phyloP scores from a whole-genome alignment of 2,888 invertebrate species.

The Latrodectus hesperus region DNA sequence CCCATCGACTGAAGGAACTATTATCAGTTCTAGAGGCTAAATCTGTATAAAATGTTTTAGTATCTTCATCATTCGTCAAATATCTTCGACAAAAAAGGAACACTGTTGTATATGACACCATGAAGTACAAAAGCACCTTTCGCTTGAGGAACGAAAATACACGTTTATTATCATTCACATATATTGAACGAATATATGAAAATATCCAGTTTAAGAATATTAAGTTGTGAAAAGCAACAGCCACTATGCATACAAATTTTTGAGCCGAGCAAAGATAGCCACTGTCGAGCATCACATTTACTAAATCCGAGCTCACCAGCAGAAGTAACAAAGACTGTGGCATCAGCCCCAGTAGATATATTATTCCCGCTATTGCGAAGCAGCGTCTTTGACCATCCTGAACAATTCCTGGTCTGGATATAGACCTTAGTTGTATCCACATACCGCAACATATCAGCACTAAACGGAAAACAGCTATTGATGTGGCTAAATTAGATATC shows the following conservation, averaged over 20 bases:
- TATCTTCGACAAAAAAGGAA: slow-evolving; percentile 18
- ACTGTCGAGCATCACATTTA: slow-evolving; percentile 33
- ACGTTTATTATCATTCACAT: background rate
- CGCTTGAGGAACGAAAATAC: background rate
- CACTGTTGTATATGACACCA: slow-evolving; percentile 17
- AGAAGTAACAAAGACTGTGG: slow-evolving; percentile 44
- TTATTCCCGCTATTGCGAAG: slow-evolving; percentile 37
- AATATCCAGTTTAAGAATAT: slow-evolving; percentile 46
- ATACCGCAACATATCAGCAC: slow-evolving; percentile 41
- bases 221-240: slow-evolving; percentile 29
- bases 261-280: slow-evolving; percentile 45
- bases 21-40: slow-evolving; percentile 29
- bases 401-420: background rate
- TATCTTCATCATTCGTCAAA: slow-evolving; percentile 16
- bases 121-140: slow-evolving; percentile 4
- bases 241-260: slow-evolving; percentile 33
- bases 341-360: slow-evolving; percentile 47
- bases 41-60: slow-evolving; percentile 25
- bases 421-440: slow-evolving; percentile 22
- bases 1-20: slow-evolving; percentile 12
- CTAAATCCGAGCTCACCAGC: slow-evolving; percentile 22
- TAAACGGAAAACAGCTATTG: slow-evolving; percentile 43
- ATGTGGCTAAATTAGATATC: slow-evolving; percentile 36
- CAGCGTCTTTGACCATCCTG: slow-evolving; percentile 19
- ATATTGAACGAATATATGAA: background rate